Evolutionary conservation across 2,888 invertebrate species (phyloP).

Genomic region (Drosophila antonietae): DNA sequence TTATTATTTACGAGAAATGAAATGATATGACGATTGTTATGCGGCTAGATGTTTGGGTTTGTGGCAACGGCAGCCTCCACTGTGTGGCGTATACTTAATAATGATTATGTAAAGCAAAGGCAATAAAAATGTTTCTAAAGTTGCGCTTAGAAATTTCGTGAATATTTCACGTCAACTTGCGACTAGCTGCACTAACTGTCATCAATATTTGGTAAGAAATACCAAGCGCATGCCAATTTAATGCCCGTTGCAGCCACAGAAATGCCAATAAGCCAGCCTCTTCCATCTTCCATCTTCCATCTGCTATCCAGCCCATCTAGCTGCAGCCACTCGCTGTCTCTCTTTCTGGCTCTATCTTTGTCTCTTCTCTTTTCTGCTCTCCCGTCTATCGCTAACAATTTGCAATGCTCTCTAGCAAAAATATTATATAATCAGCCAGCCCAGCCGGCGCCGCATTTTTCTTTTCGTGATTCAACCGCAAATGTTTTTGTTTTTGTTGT

Average conservation of each 20-base stretch:
- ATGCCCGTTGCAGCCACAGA: slow-evolving; percentile 45
- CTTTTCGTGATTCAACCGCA: slow-evolving; percentile 61
- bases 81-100: slow-evolving; percentile 38
- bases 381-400: slow-evolving; percentile 12
- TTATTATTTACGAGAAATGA: slow-evolving; percentile 28
- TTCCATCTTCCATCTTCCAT: slow-evolving; percentile 6
- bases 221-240: slow-evolving; percentile 58
- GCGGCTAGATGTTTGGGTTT: slow-evolving; percentile 8
- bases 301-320: not conserved
- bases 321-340: not conserved
- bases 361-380: not conserved
- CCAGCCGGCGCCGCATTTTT: slow-evolving; percentile 58
- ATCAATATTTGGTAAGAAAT: slow-evolving; percentile 75
- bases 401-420: slow-evolving; percentile 49
- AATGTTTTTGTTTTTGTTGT: slow-evolving; percentile 31
- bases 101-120: slow-evolving; percentile 40
- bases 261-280: slow-evolving; percentile 26
- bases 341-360: not conserved
- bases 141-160: slow-evolving; percentile 32
- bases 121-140: slow-evolving; percentile 18
- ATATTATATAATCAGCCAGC: slow-evolving; percentile 65
- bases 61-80: slow-evolving; percentile 33
- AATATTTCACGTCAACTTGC: not conserved
- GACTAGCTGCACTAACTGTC: slow-evolving; percentile 47
- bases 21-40: slow-evolving; percentile 41